Evolutionary conservation across 2,797 vertebrate species (phyloP), one percentile per base, ranked within the genome.

Genomic region (Eutrigla gurnardus): DNA sequence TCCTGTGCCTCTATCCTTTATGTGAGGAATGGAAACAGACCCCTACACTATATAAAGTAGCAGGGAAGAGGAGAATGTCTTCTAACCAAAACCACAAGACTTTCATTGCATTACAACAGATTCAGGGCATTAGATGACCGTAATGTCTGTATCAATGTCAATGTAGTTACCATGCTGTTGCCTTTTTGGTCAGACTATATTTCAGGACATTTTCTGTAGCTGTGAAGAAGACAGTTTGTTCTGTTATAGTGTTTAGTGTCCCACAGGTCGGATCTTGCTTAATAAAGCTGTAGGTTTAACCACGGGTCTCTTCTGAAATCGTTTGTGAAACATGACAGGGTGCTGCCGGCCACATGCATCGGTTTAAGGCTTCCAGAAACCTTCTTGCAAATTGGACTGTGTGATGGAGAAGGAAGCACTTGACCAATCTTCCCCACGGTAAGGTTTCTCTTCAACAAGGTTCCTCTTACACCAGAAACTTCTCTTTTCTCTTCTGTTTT

Each of bases 21-120:
- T 78, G 37, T 14, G 45, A 79, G 76, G 80, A 84, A 82, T 80
- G 86, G 80, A 89, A 85, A 86, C 81, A 80, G 14, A 73, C 64
- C 46, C 47, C 37, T 47, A 42, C 25, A 33, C 18, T n/a, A 14
- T 4, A 64, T 54, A 42, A 68, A 57, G 33, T 12, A 9, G 39
- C 52, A 50, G 1, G 1, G n/a, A 39, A 32, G 13, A 2, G 43
- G 25, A 64, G 37, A 32, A 18, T 36, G 49, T 68, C 45, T 32
- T 54, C 10, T 42, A 43, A 39, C n/a, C 25, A 8, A 46, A 65
- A 61, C 59, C 47, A 54, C 15, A 47, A 67, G 46, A 40, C 49
- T 61, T 50, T 67, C 8, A 37, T 25, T 67, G 33, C 58, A 46
- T 47, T 69, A 18, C 12, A 47, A 32, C 8, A 33, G 36, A 63